Evolutionary conservation across 1,140 invertebrate species (phyloP).

Genomic region (Streblospio benedicti): DNA sequence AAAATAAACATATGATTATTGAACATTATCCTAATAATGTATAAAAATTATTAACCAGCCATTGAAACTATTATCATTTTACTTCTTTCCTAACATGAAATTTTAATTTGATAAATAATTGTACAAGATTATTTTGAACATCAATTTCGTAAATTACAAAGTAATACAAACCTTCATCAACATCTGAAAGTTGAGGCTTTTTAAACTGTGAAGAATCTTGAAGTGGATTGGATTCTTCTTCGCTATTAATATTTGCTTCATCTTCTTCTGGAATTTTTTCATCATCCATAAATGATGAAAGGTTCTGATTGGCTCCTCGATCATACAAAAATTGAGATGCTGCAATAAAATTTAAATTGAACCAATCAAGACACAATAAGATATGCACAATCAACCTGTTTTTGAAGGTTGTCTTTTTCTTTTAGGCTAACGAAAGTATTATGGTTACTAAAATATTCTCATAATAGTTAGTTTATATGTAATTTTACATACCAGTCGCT

Average conservation of each 20-base stretch:
- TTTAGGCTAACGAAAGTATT: not conserved
- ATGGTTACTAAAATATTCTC: not conserved
- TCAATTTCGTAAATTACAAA: too few relatives aligned
- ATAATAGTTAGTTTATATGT: not conserved
- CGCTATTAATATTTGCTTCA: conserved; percentile 51
- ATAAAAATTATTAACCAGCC: too few relatives aligned
- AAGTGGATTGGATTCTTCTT: conserved; percentile 24
- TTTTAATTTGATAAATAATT: too few relatives aligned
- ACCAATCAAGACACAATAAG: conserved; percentile 8
- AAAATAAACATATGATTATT: conserved; percentile 3
- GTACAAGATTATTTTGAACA: too few relatives aligned
- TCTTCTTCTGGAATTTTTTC: conserved; percentile 62
- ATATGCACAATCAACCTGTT: too few relatives aligned
- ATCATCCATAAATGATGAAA: conserved; percentile 63
- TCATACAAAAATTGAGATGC: conserved; percentile 74
- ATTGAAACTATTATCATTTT: too few relatives aligned
- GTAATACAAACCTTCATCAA: conserved; percentile 32
- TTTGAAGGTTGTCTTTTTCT: too few relatives aligned
- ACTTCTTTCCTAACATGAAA: too few relatives aligned
- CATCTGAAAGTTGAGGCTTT: conserved; percentile 41
- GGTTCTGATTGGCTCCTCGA: conserved; percentile 57
- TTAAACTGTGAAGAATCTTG: conserved; percentile 28
- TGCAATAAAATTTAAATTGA: conserved; percentile 20
- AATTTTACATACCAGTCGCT: conserved; percentile 56
- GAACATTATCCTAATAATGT: not conserved